These are phyloP conservation scores for Drosophila sordidula DNA, from an alignment of 2,888 invertebrate species.

Conservation along the genomic window DNA sequence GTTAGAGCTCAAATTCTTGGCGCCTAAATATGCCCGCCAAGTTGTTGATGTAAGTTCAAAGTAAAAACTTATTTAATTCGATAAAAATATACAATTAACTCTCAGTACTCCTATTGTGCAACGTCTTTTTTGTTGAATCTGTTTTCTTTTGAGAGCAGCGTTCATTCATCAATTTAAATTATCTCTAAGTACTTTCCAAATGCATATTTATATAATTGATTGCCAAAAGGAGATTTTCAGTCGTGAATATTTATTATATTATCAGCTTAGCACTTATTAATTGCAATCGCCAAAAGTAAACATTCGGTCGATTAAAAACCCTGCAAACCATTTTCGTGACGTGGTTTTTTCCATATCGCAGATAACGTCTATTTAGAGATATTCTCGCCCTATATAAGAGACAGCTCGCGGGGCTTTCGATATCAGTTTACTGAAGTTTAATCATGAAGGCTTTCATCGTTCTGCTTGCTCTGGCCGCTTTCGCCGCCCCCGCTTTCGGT, in stretches of 20 bases:
- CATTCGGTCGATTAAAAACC: constrained; percentile 3
- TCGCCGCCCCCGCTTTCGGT: constrained; percentile 56
- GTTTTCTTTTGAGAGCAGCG: too few relatives aligned
- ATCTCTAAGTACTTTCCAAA: not conserved
- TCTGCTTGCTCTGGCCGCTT: constrained; percentile 45
- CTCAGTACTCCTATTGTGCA: too few relatives aligned
- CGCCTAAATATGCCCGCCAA: not conserved
- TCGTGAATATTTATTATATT: not conserved
- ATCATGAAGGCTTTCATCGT: constrained; percentile 47
- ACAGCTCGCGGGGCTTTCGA: not conserved
- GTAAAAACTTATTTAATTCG: not conserved
- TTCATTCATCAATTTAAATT: not conserved
- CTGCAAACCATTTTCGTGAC: not conserved
- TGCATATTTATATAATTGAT: constrained; percentile 2
- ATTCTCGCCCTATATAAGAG: constrained; percentile 8
- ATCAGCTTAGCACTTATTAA: constrained; percentile 5
- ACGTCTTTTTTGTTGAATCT: too few relatives aligned
- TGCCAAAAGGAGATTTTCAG: not conserved
- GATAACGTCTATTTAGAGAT: constrained; percentile 9
- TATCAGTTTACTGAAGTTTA: constrained; percentile 43
- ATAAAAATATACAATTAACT: not conserved
- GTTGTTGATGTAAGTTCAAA: too few relatives aligned
- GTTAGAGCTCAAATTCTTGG: not conserved
- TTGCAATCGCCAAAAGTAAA: not conserved
- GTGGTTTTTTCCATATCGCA: not conserved